Evolutionary conservation across 2,113 vertebrate genomes (phyloP).

Genomic region (Esox niger): DNA sequence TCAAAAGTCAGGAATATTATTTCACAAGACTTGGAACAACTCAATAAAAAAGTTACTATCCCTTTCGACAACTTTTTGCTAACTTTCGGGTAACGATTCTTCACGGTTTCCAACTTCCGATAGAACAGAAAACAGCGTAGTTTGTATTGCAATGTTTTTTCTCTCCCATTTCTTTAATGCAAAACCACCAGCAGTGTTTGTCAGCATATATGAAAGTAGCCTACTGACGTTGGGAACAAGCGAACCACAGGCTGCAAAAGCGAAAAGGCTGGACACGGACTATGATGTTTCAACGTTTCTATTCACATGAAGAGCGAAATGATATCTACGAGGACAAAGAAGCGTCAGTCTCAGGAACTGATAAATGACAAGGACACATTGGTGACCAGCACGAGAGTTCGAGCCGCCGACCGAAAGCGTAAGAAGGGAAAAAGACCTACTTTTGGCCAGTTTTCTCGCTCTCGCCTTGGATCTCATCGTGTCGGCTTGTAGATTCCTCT

Average conservation of each 20-base stretch:
- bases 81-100: slow-evolving; percentile 75
- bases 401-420: slow-evolving; percentile 64
- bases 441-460: slow-evolving; percentile 99
- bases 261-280: slow-evolving; percentile 44
- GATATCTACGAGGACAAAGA: slow-evolving; percentile 63
- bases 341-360: slow-evolving; percentile 59
- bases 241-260: slow-evolving; percentile 46
- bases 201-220: slow-evolving; percentile 73
- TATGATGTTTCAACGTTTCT: slow-evolving; percentile 31
- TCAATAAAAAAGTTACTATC: slow-evolving; percentile 80
- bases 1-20: slow-evolving; percentile 84
- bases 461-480: slow-evolving; percentile 99
- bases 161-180: slow-evolving; percentile 39
- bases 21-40: slow-evolving; percentile 83
- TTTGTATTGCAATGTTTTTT: slow-evolving; percentile 35
- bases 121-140: slow-evolving; percentile 40
- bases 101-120: slow-evolving; percentile 37
- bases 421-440: slow-evolving; percentile 81
- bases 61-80: slow-evolving; percentile 83
- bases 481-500: slow-evolving; percentile 93
- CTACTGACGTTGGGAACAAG: slow-evolving; percentile 62
- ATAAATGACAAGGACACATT: slow-evolving; percentile 74
- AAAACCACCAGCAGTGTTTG: slow-evolving; percentile 63
- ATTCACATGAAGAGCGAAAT: slow-evolving; percentile 38
- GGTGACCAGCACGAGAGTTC: slow-evolving; percentile 57